Conservation (phyloP, 2,888 invertebrate genomes). For the Scaptodrosophila latifasciaeformis region DNA sequence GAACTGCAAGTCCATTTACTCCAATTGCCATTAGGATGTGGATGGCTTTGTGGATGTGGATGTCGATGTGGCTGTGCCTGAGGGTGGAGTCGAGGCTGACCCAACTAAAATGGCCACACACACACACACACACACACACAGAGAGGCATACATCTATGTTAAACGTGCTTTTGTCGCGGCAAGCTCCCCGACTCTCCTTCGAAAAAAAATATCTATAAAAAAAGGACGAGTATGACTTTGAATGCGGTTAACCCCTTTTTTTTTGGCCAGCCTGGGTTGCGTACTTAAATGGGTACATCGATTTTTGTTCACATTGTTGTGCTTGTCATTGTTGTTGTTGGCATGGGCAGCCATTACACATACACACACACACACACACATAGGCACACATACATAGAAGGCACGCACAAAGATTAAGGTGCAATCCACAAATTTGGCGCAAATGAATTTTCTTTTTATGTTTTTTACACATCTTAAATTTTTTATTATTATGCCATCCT, state of each 20-base stretch:
- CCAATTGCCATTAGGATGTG: too few relatives aligned
- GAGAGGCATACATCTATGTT: conserved; percentile 33
- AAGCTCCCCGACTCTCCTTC: conserved; percentile 31
- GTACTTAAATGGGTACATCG: conserved; percentile 56
- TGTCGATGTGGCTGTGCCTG: too few relatives aligned
- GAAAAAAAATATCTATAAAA: conserved; percentile 35
- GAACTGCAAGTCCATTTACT: conserved; percentile 22
- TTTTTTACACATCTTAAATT: conserved; percentile 67
- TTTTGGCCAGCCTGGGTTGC: not conserved
- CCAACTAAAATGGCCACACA: conserved; percentile 61
- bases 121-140: conserved; percentile 17
- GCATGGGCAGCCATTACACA: not conserved
- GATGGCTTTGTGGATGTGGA: too few relatives aligned
- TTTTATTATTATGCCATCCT: conserved; percentile 67
- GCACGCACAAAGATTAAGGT: conserved; percentile 56
- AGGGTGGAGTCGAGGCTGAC: conserved; percentile 26
- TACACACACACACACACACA: too few relatives aligned
- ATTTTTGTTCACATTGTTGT: conserved; percentile 61
- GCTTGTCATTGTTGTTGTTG: not conserved
- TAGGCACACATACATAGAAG: too few relatives aligned
- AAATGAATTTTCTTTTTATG: conserved; percentile 69
- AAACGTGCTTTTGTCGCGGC: conserved; percentile 53
- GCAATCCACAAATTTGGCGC: conserved; percentile 69
- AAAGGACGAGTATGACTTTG: conserved; percentile 45
- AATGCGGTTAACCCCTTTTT: conserved; percentile 31